Evolutionary conservation across 2,888 invertebrate species (phyloP).

Genomic region (Abscondita cerata): DNA sequence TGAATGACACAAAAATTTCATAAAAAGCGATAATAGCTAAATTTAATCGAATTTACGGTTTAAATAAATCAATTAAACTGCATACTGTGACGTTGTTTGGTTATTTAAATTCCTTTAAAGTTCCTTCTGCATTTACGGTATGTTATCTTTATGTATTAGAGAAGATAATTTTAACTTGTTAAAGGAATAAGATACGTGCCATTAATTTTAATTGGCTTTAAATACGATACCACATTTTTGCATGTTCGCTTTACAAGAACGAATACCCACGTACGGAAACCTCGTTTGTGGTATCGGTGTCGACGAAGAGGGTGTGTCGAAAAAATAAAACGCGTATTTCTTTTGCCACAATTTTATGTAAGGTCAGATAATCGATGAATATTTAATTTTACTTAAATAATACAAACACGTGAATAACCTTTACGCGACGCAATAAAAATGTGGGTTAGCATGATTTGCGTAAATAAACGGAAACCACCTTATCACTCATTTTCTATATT

Average conservation of each 20-base stretch:
- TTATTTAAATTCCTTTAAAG: constrained; percentile 16
- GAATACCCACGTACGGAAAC: constrained; percentile 28
- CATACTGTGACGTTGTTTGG: not conserved
- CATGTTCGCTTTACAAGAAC: constrained; percentile 31
- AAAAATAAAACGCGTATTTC: constrained; percentile 11
- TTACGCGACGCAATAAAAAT: constrained; percentile 1
- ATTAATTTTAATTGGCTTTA: constrained; percentile 37
- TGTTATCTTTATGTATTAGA: constrained; percentile 22
- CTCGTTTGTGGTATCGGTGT: constrained; percentile 21
- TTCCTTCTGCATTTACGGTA: constrained; percentile 21
- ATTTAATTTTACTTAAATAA: no score
- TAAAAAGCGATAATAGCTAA: constrained; percentile 10
- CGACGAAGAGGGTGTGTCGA: constrained; percentile 15
- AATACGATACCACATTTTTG: constrained; percentile 33
- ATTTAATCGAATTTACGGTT: constrained; percentile 14
- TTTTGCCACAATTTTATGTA: not conserved
- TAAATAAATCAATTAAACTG: constrained; percentile 16
- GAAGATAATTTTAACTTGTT: constrained; percentile 28
- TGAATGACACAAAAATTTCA: not conserved
- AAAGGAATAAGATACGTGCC: constrained; percentile 34
- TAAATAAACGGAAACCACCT: not conserved
- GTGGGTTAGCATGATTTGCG: not conserved
- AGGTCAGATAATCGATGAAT: no score
- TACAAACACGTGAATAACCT: not conserved
- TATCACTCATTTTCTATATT: not conserved